These are phyloP conservation scores for Tuberolachnus salignus DNA, from an alignment of 2,888 invertebrate genomes.

Conservation along the genomic window DNA sequence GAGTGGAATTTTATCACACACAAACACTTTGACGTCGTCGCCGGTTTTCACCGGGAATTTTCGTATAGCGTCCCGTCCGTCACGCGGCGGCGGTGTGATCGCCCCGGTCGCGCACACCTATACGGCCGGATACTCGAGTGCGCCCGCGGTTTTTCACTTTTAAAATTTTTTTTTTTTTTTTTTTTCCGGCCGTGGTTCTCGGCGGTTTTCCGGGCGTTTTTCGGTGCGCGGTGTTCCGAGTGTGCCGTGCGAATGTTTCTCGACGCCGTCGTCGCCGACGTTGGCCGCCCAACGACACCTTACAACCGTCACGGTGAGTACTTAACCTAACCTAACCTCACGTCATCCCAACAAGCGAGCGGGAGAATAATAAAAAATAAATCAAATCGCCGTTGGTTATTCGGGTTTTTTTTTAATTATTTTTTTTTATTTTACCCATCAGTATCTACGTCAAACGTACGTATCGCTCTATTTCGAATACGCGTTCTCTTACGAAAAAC, in stretches of 20 bases:
- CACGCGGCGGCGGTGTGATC: not conserved
- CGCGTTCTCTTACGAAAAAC: too few relatives aligned
- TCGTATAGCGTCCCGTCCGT: not conserved
- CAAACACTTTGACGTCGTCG: not conserved
- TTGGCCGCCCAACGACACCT: not conserved
- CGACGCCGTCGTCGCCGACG: not conserved
- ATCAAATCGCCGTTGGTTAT: too few relatives aligned
- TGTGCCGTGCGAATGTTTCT: conserved; percentile 25
- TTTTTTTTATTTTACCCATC: too few relatives aligned
- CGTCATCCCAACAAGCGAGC: too few relatives aligned
- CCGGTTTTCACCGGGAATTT: not conserved
- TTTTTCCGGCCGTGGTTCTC: not conserved
- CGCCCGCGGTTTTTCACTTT: not conserved
- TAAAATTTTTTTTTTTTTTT: not conserved
- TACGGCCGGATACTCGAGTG: not conserved
- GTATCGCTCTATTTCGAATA: too few relatives aligned
- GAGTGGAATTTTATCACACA: too few relatives aligned
- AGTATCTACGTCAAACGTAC: too few relatives aligned
- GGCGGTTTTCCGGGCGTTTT: not conserved
- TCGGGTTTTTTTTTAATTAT: too few relatives aligned
- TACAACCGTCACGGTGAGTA: conserved; percentile 33
- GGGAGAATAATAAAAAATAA: not conserved
- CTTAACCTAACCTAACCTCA: not conserved
- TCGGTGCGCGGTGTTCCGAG: not conserved
- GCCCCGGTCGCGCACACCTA: not conserved